phyloP scores from a whole-genome alignment of 2,797 vertebrate genomes.

The Xenopus petersii region DNA sequence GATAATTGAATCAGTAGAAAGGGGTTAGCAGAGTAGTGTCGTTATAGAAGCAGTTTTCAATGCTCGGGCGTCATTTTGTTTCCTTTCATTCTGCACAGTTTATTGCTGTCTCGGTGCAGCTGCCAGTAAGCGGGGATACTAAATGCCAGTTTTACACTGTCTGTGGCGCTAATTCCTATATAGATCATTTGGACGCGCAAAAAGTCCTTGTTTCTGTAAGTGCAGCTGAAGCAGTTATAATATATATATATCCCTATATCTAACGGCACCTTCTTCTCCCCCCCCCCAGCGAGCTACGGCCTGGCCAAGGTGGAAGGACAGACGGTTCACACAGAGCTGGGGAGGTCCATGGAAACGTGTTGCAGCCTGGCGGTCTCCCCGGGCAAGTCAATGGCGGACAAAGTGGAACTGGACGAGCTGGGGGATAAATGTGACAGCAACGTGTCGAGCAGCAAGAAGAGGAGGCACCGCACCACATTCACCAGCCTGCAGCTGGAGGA shows the following conservation, averaged over 20 bases:
- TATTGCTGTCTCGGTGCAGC: too few relatives aligned
- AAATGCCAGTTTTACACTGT: too few relatives aligned
- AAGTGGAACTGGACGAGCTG: constrained; percentile 82
- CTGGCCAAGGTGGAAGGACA: constrained; percentile 83
- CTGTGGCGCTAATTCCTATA: too few relatives aligned
- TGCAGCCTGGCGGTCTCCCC: constrained; percentile 82
- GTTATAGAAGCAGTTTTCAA: too few relatives aligned
- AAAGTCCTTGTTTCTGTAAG: too few relatives aligned
- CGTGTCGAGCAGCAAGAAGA: constrained; percentile 96
- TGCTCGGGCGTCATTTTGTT: too few relatives aligned
- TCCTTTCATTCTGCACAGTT: too few relatives aligned
- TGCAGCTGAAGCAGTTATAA: too few relatives aligned
- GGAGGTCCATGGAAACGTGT: constrained; percentile 81
- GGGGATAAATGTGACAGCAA: constrained; percentile 93
- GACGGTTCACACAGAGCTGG: constrained; percentile 75
- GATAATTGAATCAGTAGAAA: too few relatives aligned
- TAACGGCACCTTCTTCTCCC: background rate
- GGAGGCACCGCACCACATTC: constrained; percentile 93
- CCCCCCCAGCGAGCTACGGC: constrained; percentile 73
- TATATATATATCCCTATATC: background rate
- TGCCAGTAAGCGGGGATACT: too few relatives aligned
- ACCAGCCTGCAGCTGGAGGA: constrained; percentile 95
- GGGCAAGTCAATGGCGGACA: constrained; percentile 71
- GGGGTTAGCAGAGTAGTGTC: too few relatives aligned
- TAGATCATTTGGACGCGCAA: too few relatives aligned